These are phyloP conservation scores for Zophobas morio DNA, from an alignment of 1,140 invertebrate genomes.

Conservation along the genomic window DNA sequence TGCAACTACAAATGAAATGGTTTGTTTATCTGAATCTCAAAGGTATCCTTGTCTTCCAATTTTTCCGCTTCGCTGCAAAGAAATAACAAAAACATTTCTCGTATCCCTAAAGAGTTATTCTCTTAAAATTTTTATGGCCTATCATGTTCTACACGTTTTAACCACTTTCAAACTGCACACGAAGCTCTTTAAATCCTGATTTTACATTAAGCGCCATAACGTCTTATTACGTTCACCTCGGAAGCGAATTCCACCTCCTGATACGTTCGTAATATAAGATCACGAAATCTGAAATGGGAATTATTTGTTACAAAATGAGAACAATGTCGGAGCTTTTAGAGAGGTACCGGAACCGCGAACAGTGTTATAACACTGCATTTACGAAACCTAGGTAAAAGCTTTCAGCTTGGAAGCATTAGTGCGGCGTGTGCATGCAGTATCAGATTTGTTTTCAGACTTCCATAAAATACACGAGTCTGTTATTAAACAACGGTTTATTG, in stretches of 20 bases:
- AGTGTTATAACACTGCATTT: constrained; percentile 26
- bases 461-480: constrained; percentile 14
- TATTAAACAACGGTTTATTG: constrained; percentile 36
- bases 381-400: constrained; percentile 32
- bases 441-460: constrained; percentile 26
- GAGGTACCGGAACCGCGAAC: constrained; percentile 30
- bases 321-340: constrained; percentile 37
- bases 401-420: constrained; percentile 19
- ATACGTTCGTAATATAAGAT: constrained; percentile 21
- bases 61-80: no score
- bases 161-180: neutral
- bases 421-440: constrained; percentile 8
- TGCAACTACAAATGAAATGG: no score
- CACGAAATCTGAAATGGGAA: constrained; percentile 21
- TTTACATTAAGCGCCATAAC: neutral
- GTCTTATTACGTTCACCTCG: neutral
- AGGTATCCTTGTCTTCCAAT: no score
- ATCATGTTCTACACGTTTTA: no score
- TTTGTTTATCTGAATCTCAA: no score
- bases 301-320: constrained; percentile 34
- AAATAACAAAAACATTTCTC: no score
- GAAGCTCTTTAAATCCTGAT: neutral
- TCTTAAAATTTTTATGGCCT: no score
- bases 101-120: no score
- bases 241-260: neutral